Base-by-base conservation (phyloP, 2,113 vertebrate genomes). In the Actenoides lindsayi region DNA sequence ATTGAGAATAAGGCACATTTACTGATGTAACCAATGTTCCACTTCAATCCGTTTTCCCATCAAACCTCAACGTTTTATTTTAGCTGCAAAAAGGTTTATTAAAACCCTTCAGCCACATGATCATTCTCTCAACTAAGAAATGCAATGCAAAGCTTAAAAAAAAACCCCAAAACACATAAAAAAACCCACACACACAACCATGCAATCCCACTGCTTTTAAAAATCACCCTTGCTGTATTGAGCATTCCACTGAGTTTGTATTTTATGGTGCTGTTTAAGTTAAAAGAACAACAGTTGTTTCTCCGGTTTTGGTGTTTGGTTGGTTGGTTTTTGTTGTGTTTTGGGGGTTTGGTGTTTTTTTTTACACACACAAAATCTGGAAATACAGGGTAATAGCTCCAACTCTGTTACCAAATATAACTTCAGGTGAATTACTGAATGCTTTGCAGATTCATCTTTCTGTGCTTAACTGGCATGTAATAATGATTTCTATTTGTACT, bases 21-120 rank as follows among this genome's bases (percentile, higher is more conserved):
- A 97, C 95, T 97, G 95, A 93, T 97, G 94, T 91, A 97, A 96
- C 87, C 81, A 87, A 89, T 65, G 89, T 97, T 96, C 96, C 95
- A 95, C 89, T 96, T 96, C 87, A 89, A 68, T 84, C 81, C 6
- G 10, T 81, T 94, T 94, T 93, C 89, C 91, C 94, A 96, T 96
- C 93, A 96, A 95, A 96, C 95, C 81, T 96, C 95, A 94, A 44
- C 1, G 0, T 68, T 94, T 96, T 93, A 96, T 96, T 97, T 96
- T 94, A 96, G 89, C 53, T 95, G 89, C 84, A 95, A 93, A 96
- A 96, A 95, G 33, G 53, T 93, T 97, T 94, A 89, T 95, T 97
- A 94, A 95, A 97, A 81, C 44, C 56, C 80, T 50, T 42, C n/a
- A 87, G 81, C 33, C 65, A 87, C 77, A 53, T 15, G 73, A 79